Evolutionary conservation across 2,113 vertebrate species (phyloP), one percentile per base, ranked within the genome.

Genomic region (Sisor rabdophorus): DNA sequence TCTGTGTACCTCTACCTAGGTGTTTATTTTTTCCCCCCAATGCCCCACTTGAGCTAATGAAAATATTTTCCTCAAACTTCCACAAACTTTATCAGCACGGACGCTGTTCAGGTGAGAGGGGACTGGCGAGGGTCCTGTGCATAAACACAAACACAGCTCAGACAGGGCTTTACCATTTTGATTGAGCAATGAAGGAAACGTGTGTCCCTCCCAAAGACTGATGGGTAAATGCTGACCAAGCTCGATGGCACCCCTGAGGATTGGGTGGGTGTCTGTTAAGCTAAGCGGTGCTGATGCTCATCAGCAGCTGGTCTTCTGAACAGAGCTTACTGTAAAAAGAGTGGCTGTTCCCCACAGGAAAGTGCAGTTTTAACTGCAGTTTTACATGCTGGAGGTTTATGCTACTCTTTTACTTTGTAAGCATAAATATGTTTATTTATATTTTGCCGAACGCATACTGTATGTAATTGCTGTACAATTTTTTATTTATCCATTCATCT

Each of bases 231-330:
- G 88, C 73, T 82, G 85, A 86, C 79, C 16, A 80, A 84, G 83
- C 85, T 85, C 77, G 16, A 78, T 20, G 48, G 4, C 1, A 80
- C 76, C 88, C 82, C 59, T 13, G 87, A 86, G 88, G 87, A 79
- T 81, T 82, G 61, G 80, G 84, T 79, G 84, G 87, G 88, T 89
- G 87, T 89, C 86, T 77, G 83, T 88, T 84, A 86, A 76, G 81
- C 83, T 90, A 89, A 91, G 83, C 87, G 86, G 86, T 88, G 86
- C 84, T 86, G 88, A 91, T 86, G 84, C 81, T 79, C 83, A 82
- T 89, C 87, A 85, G 52, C 50, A n/a, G 72, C 81, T 82, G 81
- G 88, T 89, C 86, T 77, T 67, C 81, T 40, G 36, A 80, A 52
- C 0, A 60, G 71, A 78, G 85, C 82, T 80, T 85, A 86, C 78